phyloP scores from a whole-genome alignment of 2,113 vertebrate species.

The Lynx canadensis region DNA sequence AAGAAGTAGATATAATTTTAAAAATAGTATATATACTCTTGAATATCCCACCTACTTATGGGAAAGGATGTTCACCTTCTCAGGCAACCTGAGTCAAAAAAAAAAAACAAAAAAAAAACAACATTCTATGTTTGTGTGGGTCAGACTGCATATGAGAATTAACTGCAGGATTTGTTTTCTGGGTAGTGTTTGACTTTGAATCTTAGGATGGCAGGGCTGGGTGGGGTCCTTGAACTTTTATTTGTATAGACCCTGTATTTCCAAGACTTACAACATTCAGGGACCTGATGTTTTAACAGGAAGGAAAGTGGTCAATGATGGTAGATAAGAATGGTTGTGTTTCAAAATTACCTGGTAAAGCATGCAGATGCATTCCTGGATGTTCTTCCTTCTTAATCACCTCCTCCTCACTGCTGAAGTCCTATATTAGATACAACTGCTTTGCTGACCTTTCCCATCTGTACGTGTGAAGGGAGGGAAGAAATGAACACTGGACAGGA shows the following conservation, averaged over 20 bases:
- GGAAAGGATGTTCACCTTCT: slow-evolving; percentile 50
- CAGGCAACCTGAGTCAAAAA: slow-evolving; percentile 56
- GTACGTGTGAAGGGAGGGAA: background rate
- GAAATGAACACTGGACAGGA: background rate
- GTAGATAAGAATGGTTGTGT: slow-evolving; percentile 32
- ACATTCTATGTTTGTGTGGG: slow-evolving; percentile 77
- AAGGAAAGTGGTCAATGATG: slow-evolving; percentile 72
- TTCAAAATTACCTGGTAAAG: background rate
- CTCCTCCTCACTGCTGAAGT: background rate
- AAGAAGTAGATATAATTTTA: slow-evolving; percentile 38
- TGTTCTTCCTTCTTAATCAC: background rate
- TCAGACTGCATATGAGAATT: slow-evolving; percentile 77
- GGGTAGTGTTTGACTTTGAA: slow-evolving; percentile 83
- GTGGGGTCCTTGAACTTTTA: slow-evolving; percentile 81
- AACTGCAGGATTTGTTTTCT: slow-evolving; percentile 79
- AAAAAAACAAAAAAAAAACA: background rate
- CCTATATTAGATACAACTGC: background rate
- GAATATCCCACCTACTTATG: slow-evolving; percentile 45
- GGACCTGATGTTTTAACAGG: slow-evolving; percentile 77
- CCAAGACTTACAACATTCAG: slow-evolving; percentile 83
- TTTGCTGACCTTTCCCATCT: background rate
- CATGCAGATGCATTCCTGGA: background rate
- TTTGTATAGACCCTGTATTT: slow-evolving; percentile 77
- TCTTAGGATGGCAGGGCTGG: slow-evolving; percentile 79
- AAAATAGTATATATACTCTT: slow-evolving; percentile 33